phyloP scores from a whole-genome alignment of 2,797 vertebrate species.

The Poecilia wingei region DNA sequence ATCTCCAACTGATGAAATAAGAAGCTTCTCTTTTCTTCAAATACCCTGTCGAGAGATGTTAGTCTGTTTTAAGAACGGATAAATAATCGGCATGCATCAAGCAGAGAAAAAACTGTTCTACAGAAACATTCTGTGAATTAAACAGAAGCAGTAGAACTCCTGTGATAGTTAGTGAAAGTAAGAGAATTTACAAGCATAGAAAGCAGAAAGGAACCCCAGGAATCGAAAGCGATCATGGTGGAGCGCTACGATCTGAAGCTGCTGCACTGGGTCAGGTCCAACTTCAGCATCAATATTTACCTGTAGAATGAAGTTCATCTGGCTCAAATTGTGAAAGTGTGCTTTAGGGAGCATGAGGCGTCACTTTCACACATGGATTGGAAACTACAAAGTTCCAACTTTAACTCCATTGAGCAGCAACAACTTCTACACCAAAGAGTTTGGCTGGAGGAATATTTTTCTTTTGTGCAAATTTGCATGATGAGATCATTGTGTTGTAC shows the following conservation, averaged over 20 bases:
- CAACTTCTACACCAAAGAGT: background rate
- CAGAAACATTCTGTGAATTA: background rate
- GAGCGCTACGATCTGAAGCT: background rate
- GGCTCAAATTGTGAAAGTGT: background rate
- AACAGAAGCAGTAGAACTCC: background rate
- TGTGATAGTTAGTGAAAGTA: background rate
- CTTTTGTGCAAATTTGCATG: conserved; percentile 32
- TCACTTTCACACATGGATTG: background rate
- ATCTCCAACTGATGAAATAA: background rate
- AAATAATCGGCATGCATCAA: too few species aligned
- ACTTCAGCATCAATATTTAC: background rate
- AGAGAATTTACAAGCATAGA: background rate
- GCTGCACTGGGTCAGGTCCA: background rate
- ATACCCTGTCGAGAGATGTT: background rate
- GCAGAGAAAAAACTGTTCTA: background rate
- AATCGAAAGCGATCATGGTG: background rate
- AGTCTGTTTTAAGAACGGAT: background rate
- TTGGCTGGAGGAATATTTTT: background rate
- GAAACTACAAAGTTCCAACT: background rate
- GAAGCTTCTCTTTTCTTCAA: background rate
- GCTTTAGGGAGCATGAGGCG: background rate
- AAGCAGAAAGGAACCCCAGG: background rate
- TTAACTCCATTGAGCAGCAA: background rate
- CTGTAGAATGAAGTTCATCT: background rate
- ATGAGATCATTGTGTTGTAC: conserved; percentile 12